Conservation (phyloP, 2,888 invertebrate species). For the Eumerus sabulonum region DNA sequence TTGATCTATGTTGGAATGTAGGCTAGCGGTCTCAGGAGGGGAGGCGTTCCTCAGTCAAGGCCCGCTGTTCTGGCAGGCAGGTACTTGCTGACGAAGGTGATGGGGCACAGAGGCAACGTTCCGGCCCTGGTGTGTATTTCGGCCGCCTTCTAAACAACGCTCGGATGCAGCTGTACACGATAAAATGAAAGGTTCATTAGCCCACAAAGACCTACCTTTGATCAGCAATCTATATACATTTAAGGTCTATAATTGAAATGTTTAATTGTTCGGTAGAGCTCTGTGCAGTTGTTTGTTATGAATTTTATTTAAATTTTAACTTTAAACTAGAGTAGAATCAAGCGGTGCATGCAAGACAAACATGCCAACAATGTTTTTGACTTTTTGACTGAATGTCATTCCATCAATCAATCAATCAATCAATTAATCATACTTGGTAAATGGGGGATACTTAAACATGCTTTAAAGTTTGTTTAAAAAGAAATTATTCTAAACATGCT, state of each 20-base stretch:
- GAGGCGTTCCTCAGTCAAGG: conserved; percentile 83
- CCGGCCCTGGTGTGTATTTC: conserved; percentile 83
- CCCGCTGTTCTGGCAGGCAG: conserved; percentile 80
- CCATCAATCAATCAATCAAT: conserved; percentile 30
- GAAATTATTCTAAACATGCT: conserved; percentile 4
- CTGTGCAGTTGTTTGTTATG: conserved; percentile 55
- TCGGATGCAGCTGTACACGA: conserved; percentile 87
- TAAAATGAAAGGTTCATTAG: conserved; percentile 45
- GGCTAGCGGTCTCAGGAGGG: conserved; percentile 82
- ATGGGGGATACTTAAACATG: conserved; percentile 27
- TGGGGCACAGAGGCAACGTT: conserved; percentile 83
- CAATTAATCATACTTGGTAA: conserved; percentile 51
- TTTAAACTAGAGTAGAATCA: conserved; percentile 32
- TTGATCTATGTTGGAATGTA: conserved; percentile 74
- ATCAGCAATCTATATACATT: conserved; percentile 1
- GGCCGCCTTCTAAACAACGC: conserved; percentile 89
- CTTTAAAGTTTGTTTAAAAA: conserved; percentile 8
- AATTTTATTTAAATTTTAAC: conserved; percentile 18
- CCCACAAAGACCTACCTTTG: conserved; percentile 5
- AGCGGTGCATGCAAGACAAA: conserved; percentile 64
- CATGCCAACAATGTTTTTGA: conserved; percentile 67
- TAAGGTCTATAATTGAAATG: background rate
- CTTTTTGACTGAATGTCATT: conserved; percentile 23
- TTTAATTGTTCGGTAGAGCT: conserved; percentile 14
- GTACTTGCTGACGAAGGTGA: conserved; percentile 80